phyloP scores from a whole-genome alignment of 1,140 invertebrate genomes.

The Wiebesia pumilae region DNA sequence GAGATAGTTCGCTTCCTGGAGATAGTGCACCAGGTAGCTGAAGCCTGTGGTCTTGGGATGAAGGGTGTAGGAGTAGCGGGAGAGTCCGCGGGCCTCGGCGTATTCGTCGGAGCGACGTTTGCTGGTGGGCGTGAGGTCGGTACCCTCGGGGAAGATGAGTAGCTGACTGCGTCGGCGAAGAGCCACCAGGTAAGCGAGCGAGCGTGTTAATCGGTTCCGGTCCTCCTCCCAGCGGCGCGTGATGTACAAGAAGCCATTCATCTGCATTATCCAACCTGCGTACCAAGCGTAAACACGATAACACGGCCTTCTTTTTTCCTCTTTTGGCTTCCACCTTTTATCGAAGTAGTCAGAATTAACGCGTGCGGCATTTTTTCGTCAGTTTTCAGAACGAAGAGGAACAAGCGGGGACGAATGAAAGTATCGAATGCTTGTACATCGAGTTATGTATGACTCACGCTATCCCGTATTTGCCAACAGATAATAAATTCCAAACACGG shows the following conservation, averaged over 20 bases:
- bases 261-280: conserved; percentile 92
- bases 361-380: not conserved
- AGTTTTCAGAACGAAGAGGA: too few species aligned
- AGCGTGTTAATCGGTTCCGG: conserved; percentile 79
- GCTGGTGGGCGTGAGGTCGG: conserved; percentile 85
- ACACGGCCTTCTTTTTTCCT: not conserved
- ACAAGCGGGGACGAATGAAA: too few species aligned
- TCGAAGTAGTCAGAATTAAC: not conserved
- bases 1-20: conserved; percentile 80
- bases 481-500: too few species aligned
- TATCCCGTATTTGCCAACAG: too few species aligned
- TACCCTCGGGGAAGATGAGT: conserved; percentile 92
- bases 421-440: too few species aligned
- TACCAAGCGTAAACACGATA: conserved; percentile 14
- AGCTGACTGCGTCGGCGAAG: conserved; percentile 80
- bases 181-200: conserved; percentile 84
- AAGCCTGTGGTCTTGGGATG: conserved; percentile 93
- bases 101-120: conserved; percentile 83
- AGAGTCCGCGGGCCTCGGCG: conserved; percentile 82
- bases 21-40: conserved; percentile 80
- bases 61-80: conserved; percentile 83
- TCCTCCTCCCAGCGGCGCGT: conserved; percentile 88
- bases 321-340: not conserved
- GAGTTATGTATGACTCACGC: too few species aligned
- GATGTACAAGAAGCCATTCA: conserved; percentile 89